phyloP scores from a whole-genome alignment of 2,888 invertebrate species.

The Ormyrus thymus region DNA sequence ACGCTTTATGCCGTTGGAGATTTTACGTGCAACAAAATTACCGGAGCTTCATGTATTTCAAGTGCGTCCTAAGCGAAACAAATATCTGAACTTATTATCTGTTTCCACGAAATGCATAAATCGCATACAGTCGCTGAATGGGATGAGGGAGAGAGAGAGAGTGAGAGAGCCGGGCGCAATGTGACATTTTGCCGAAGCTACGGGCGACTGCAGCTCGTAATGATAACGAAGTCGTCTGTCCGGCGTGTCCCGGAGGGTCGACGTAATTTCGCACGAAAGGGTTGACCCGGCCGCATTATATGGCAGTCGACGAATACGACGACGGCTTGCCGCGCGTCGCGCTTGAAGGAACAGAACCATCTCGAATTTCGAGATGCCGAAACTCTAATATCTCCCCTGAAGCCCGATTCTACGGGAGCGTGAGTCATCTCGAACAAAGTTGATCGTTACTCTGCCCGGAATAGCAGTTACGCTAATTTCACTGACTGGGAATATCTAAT shows the following conservation, averaged over 20 bases:
- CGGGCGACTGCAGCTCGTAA: conserved; percentile 53
- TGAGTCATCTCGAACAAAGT: background rate
- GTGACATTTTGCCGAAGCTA: conserved; percentile 55
- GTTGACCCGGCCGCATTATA: conserved; percentile 58
- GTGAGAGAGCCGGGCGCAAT: conserved; percentile 5
- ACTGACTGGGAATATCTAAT: too few species aligned
- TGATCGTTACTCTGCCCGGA: background rate
- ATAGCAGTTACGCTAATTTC: too few species aligned
- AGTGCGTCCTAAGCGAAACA: conserved; percentile 6
- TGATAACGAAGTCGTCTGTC: conserved; percentile 58
- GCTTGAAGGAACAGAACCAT: conserved; percentile 55
- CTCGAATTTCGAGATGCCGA: conserved; percentile 53
- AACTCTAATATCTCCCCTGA: conserved; percentile 43
- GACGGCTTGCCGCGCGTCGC: conserved; percentile 27
- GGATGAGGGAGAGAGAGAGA: conserved; percentile 53
- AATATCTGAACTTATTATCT: conserved; percentile 47
- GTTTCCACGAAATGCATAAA: conserved; percentile 46
- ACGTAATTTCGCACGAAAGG: conserved; percentile 67
- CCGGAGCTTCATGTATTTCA: too few species aligned
- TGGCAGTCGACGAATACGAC: background rate
- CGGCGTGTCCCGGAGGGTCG: conserved; percentile 59
- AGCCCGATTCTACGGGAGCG: background rate
- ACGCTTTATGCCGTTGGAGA: too few species aligned
- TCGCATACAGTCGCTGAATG: conserved; percentile 53
- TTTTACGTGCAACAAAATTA: too few species aligned